Evolutionary conservation across 2,797 vertebrate genomes (phyloP).

Genomic region (Bucorvus abyssinicus): DNA sequence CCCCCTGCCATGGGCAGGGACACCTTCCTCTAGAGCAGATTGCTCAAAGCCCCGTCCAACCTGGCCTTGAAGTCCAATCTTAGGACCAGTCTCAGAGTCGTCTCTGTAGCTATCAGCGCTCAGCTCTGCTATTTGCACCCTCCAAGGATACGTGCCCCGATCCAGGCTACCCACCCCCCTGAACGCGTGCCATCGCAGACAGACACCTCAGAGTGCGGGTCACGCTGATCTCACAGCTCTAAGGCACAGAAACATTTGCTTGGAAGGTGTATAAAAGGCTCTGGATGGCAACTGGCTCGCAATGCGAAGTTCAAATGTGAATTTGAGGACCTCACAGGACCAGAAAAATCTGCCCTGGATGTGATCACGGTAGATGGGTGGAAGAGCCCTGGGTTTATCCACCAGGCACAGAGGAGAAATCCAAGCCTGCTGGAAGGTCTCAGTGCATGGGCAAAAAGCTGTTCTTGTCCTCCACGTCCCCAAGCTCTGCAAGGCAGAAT

Average conservation of each 20-base stretch:
- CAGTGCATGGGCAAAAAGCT: background rate
- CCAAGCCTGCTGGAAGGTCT: background rate
- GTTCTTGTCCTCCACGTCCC: background rate
- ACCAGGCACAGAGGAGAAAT: background rate
- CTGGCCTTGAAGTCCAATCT: background rate
- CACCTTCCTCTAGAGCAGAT: background rate
- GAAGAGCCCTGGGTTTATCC: background rate
- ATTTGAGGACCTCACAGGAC: background rate
- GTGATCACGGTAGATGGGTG: rapidly evolving
- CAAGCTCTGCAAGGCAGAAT: background rate
- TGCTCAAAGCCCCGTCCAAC: background rate
- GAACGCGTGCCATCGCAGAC: background rate
- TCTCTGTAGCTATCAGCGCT: background rate
- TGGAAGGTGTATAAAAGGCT: background rate
- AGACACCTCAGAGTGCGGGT: background rate
- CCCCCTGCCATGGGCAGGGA: background rate
- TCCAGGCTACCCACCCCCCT: background rate
- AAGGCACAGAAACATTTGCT: background rate
- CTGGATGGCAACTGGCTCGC: background rate
- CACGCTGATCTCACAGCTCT: background rate
- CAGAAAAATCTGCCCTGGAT: background rate
- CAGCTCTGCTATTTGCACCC: background rate
- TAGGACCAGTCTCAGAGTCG: background rate
- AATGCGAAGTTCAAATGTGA: background rate
- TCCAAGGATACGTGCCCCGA: background rate